A percentile compares a stretch with the other conserved stretches of the same genome.
phyloP scores from a whole-genome alignment of 2,888 invertebrate species.

The Serripes groenlandicus region DNA sequence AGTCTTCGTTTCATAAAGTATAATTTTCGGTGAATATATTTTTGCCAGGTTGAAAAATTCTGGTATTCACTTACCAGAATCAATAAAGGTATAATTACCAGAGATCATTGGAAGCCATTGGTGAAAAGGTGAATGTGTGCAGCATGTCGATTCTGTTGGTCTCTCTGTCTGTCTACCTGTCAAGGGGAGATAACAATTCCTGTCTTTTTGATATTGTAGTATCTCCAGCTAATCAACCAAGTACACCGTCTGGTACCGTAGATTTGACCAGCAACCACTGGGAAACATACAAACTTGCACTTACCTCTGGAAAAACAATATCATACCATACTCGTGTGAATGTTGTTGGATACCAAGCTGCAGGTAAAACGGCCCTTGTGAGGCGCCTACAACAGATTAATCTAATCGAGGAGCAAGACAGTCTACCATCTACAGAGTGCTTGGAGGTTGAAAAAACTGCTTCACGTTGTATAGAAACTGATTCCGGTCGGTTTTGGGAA shows the following conservation, averaged over 20 bases:
- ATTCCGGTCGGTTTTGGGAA: constrained; percentile 25
- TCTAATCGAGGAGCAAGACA: not conserved
- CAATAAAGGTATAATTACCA: not conserved
- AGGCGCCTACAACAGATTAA: constrained; percentile 26
- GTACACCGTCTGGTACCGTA: not conserved
- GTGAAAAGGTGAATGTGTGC: not conserved
- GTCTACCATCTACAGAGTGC: constrained; percentile 19
- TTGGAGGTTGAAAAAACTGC: constrained; percentile 30
- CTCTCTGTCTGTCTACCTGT: not conserved
- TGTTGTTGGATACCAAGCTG: constrained; percentile 40
- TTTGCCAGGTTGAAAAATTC: too few relatives aligned
- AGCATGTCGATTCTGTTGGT: not conserved
- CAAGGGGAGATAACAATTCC: not conserved
- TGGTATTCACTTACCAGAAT: too few relatives aligned
- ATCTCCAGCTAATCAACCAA: not conserved
- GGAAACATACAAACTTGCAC: not conserved
- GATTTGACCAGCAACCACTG: not conserved
- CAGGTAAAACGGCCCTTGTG: constrained; percentile 43
- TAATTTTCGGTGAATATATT: too few relatives aligned
- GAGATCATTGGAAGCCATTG: not conserved
- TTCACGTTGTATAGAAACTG: constrained; percentile 24
- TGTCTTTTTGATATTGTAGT: not conserved
- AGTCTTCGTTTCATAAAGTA: too few relatives aligned
- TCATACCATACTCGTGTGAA: constrained; percentile 42
- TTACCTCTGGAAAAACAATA: constrained; percentile 17